These are phyloP conservation scores for Porites rus DNA, from an alignment of 92 coral and sea anemone species.

Conservation along the genomic window DNA sequence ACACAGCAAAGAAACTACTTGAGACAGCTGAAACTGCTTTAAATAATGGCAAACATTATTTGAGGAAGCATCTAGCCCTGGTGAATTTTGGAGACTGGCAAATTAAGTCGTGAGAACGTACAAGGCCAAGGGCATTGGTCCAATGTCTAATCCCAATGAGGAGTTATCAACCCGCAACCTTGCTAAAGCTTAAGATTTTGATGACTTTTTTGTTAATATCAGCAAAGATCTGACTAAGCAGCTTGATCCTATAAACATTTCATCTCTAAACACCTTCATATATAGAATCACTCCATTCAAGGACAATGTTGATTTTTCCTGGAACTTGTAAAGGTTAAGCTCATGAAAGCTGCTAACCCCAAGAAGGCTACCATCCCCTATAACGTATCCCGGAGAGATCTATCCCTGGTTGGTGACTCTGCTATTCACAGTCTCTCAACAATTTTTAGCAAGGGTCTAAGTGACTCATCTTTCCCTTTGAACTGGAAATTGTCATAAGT, in stretches of 20 bases:
- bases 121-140: neutral
- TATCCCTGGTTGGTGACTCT: constrained; percentile 20
- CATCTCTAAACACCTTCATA: neutral
- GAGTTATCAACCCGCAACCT: neutral
- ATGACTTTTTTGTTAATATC: neutral
- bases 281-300: constrained; percentile 20
- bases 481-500: constrained; percentile 41
- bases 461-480: constrained; percentile 3
- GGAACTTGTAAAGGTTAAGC: constrained; percentile 26
- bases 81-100: constrained; percentile 41
- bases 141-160: neutral
- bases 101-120: constrained; percentile 24
- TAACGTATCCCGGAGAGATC: constrained; percentile 29
- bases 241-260: constrained; percentile 10
- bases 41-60: constrained; percentile 18
- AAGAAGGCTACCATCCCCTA: constrained; percentile 42
- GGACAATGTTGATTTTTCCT: neutral
- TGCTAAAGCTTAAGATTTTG: neutral
- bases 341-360: constrained; percentile 26
- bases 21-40: constrained; percentile 23
- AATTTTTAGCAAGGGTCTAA: constrained; percentile 17
- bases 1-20: constrained; percentile 23
- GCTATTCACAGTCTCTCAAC: constrained; percentile 16
- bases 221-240: neutral
- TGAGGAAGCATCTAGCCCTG: constrained; percentile 27